phyloP scores from a whole-genome alignment of 2,888 invertebrate genomes.

The Embidobia sp. region DNA sequence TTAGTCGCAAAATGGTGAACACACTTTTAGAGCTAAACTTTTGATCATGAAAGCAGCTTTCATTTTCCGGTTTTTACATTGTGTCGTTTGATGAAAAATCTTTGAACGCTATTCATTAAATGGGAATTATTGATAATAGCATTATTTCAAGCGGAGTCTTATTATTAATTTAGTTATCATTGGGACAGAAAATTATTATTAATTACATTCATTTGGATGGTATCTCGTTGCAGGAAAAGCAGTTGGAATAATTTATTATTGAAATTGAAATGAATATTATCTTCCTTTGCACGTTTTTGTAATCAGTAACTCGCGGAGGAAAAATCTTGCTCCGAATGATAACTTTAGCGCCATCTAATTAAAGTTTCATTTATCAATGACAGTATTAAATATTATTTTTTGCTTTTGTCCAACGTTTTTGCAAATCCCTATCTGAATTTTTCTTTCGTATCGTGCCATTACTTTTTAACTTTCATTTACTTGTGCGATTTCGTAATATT shows the following conservation, averaged over 20 bases:
- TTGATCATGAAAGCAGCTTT: too few species aligned
- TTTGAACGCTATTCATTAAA: background rate
- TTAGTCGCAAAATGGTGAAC: too few species aligned
- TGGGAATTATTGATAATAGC: constrained; percentile 13
- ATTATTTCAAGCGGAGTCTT: constrained; percentile 7
- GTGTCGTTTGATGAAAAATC: background rate
- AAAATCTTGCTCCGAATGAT: constrained; percentile 27
- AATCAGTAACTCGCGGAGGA: constrained; percentile 17
- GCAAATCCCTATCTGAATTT: too few species aligned
- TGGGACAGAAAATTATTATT: constrained; percentile 22
- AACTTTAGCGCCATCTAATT: constrained; percentile 14
- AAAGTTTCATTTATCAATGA: constrained; percentile 32
- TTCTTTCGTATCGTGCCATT: too few species aligned
- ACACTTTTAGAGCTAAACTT: too few species aligned
- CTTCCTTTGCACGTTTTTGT: constrained; percentile 39
- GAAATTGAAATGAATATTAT: constrained; percentile 37
- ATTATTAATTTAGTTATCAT: constrained; percentile 27
- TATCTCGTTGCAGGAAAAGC: constrained; percentile 16
- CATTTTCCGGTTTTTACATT: too few species aligned
- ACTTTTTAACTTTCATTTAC: too few species aligned
- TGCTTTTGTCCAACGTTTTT: too few species aligned
- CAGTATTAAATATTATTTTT: too few species aligned
- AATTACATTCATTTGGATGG: constrained; percentile 23
- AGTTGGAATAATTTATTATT: constrained; percentile 25
- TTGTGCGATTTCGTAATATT: too few species aligned